Conservation (phyloP, 2,113 vertebrate species). For the Phylloscopus whistleri region DNA sequence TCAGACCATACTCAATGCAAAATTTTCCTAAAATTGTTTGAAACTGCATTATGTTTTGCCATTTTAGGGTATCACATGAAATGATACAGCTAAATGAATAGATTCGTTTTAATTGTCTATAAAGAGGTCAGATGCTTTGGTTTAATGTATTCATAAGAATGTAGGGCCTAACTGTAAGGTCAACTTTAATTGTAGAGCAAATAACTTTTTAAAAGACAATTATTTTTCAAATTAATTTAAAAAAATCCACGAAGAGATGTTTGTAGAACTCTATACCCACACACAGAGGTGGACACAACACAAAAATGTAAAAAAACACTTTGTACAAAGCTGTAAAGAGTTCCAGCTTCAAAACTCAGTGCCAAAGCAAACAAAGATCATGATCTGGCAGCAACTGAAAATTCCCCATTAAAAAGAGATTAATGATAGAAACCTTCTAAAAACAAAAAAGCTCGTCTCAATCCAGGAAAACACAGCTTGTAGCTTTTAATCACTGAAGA, state of each 20-base stretch:
- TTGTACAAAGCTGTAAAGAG: background rate
- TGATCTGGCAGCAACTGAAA: background rate
- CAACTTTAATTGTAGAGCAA: background rate
- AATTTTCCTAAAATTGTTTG: background rate
- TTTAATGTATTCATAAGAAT: background rate
- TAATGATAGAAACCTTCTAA: background rate
- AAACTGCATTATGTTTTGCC: background rate
- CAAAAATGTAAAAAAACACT: background rate
- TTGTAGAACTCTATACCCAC: background rate
- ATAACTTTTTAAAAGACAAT: background rate
- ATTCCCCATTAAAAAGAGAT: background rate
- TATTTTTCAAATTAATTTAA: background rate
- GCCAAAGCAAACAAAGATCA: background rate
- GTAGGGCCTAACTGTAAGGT: background rate
- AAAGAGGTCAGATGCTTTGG: background rate
- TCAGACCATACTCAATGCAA: background rate
- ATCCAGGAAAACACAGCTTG: background rate
- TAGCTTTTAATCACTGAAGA: background rate
- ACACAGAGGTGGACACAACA: accelerated
- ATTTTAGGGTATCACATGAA: background rate
- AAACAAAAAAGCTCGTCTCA: background rate
- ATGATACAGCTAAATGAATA: background rate
- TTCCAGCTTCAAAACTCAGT: background rate
- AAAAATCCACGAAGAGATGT: background rate
- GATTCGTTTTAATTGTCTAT: background rate